A percentile compares a stretch with the other conserved stretches of the same genome.
Evolutionary conservation across 2,797 vertebrate species (phyloP).

Genomic region (Squalus acanthias): DNA sequence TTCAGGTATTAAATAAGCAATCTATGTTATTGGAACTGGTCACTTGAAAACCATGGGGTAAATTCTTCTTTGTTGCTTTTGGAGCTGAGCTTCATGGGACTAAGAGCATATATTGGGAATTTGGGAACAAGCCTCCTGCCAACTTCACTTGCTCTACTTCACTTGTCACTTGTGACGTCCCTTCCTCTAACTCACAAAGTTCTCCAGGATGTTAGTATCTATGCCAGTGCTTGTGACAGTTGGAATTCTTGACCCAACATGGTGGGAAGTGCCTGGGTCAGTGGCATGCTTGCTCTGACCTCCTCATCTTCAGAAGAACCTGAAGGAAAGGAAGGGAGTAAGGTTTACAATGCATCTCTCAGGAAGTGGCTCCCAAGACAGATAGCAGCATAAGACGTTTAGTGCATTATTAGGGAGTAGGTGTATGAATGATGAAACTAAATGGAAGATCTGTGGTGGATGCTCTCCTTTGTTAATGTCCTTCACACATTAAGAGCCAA

Average conservation of each 20-base stretch:
- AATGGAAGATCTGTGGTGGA: background rate
- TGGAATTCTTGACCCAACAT: background rate
- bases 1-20: background rate
- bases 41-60: background rate
- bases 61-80: background rate
- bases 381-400: background rate
- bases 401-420: background rate
- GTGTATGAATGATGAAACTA: background rate
- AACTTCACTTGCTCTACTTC: background rate
- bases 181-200: background rate
- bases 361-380: background rate
- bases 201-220: too few relatives aligned
- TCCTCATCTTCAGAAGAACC: background rate
- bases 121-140: background rate
- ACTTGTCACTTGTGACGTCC: background rate
- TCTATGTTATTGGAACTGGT: background rate
- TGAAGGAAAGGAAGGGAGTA: background rate
- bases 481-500: background rate
- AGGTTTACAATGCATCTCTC: background rate
- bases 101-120: background rate
- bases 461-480: background rate
- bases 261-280: background rate
- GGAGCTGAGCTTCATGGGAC: background rate
- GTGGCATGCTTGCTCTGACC: background rate
- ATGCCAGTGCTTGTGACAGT: background rate